phyloP scores from a whole-genome alignment of 2,888 invertebrate species.

The Capitulum mitella region DNA sequence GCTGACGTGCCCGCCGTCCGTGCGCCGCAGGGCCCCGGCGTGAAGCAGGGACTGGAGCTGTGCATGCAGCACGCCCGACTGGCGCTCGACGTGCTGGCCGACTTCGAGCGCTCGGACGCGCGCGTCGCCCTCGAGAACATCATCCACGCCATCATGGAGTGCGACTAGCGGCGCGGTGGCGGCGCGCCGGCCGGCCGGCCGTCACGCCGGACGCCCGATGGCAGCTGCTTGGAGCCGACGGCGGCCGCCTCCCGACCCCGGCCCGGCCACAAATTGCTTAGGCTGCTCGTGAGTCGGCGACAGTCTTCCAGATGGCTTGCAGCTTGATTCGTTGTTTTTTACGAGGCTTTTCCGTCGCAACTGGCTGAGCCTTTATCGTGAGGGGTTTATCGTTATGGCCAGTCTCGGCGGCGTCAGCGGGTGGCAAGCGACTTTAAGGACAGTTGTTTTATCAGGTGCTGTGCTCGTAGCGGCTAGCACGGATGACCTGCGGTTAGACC shows the following conservation, averaged over 20 bases:
- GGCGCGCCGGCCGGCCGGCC: not conserved
- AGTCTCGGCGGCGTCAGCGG: too few relatives aligned
- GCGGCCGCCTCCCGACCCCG: not conserved
- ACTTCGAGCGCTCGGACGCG: slow-evolving; percentile 34
- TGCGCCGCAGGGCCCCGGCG: slow-evolving; percentile 28
- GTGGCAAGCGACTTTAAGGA: too few relatives aligned
- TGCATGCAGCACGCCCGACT: slow-evolving; percentile 30
- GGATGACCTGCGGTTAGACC: too few relatives aligned
- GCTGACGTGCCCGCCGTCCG: not conserved
- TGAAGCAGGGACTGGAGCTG: slow-evolving; percentile 31
- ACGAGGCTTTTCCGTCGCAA: too few relatives aligned
- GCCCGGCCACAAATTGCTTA: not conserved
- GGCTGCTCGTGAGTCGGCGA: not conserved
- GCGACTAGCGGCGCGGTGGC: not conserved
- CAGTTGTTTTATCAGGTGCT: too few relatives aligned
- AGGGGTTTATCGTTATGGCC: too few relatives aligned
- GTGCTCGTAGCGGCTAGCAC: too few relatives aligned
- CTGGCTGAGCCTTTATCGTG: too few relatives aligned
- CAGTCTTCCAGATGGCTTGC: not conserved
- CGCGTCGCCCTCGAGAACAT: slow-evolving; percentile 35
- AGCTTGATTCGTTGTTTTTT: not conserved
- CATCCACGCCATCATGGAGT: slow-evolving; percentile 31
- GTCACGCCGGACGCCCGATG: too few relatives aligned
- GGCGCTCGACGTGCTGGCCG: slow-evolving; percentile 31
- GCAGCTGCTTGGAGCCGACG: too few relatives aligned